Conservation (phyloP, 2,113 vertebrate genomes). For the Solea solea region DNA sequence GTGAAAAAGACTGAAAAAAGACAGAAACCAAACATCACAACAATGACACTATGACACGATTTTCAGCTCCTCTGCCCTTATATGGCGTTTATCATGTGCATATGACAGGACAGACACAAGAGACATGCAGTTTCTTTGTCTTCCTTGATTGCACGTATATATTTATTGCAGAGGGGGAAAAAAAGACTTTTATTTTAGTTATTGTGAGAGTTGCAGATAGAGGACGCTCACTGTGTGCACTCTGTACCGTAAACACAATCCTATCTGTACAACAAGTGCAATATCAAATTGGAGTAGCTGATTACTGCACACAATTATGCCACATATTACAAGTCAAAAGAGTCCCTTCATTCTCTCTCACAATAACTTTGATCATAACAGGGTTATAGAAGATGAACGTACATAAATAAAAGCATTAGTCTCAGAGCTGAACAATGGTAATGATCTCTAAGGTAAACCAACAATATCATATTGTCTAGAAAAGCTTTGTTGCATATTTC, state of each 20-base stretch:
- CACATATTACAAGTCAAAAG: conserved; percentile 12
- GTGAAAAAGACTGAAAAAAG: background rate
- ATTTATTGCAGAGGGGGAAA: background rate
- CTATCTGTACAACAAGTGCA: conserved; percentile 32
- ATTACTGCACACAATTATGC: conserved; percentile 25
- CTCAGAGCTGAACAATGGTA: background rate
- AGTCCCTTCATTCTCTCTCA: conserved; percentile 4
- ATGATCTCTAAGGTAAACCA: background rate
- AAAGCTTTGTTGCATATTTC: conserved; percentile 9
- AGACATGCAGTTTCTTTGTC: background rate
- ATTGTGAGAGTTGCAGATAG: conserved; percentile 11
- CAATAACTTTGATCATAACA: conserved; percentile 10
- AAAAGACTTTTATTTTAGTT: background rate
- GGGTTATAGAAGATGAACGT: too few species aligned
- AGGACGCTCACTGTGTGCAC: conserved; percentile 1
- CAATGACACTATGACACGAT: background rate
- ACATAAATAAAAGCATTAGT: too few species aligned
- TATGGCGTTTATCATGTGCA: conserved; percentile 33
- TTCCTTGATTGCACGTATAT: background rate
- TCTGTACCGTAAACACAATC: conserved; percentile 38
- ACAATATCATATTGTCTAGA: background rate
- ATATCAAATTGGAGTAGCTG: conserved; percentile 24
- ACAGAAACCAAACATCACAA: conserved; percentile 30
- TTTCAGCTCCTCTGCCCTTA: conserved; percentile 25
- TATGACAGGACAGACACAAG: background rate